Evolutionary conservation across 2,113 vertebrate genomes (phyloP), one percentile per base, ranked within the genome.

Genomic region (Otolemur garnettii): DNA sequence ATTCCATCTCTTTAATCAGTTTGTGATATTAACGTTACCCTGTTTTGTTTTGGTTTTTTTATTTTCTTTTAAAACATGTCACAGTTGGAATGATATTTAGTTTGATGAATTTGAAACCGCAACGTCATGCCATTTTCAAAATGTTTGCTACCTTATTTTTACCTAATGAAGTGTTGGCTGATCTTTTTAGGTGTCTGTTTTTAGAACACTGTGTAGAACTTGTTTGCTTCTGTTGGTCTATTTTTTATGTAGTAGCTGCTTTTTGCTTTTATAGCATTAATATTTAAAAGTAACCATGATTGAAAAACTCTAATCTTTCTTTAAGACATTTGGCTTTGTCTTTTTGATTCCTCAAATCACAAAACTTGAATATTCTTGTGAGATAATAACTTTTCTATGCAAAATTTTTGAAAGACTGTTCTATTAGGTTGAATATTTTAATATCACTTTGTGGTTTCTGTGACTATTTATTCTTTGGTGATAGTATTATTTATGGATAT

Each of bases 1-100:
- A 38, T 87, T 92, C 68, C 21, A 82, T 92, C 64, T 93, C 68
- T 94, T 90, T 81, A 84, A 87, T 89, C 38, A 35, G 80, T 93
- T 88, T 89, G 68, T 94, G 82, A 84, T 92, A 42, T 26, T 88
- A 88, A 83, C 95, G 60, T 89, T 77, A 33, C 60, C 28, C 62
- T 71, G 9, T 42, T 30, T 38, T 13, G 2, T 38, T 64, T 60
- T 33, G 38, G 38, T 85, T 81, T 87, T 50, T 35, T 21, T 24
- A 22, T 79, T 38, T 13, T 91, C 10, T 38, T 57, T 86, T 60
- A 38, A 87, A 50, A 50, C 45, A 50, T 50, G 45, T 50, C 45
- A 50, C 10, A 50, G 45, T 50, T 9, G 45, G 45, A 50, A 50
- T 50, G 45, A 50, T 50, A 93, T 95, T 92, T 77, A 91, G 62